Percentiles rank a stretch among this genome's conserved stretches.
Evolutionary conservation across 2,797 vertebrate genomes (phyloP).

Genomic region (Falco concolor): DNA sequence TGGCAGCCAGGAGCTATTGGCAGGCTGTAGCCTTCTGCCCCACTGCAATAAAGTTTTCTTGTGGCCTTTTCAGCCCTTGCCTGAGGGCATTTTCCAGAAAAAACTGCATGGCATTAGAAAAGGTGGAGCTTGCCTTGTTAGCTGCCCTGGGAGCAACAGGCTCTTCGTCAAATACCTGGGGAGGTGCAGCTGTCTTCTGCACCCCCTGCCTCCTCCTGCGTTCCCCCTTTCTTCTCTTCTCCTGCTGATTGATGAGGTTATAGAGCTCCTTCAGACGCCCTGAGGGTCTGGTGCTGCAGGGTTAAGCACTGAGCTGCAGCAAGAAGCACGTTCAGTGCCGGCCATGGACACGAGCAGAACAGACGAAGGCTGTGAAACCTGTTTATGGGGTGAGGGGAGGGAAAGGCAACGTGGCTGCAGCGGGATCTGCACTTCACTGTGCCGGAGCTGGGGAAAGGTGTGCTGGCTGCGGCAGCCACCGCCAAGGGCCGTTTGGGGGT

Average conservation of each 20-base stretch:
- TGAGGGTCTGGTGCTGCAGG: not conserved
- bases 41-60: not conserved
- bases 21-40: not conserved
- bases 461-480: not conserved
- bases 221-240: not conserved
- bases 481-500: not conserved
- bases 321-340: not conserved
- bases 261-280: not conserved
- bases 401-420: not conserved
- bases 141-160: not conserved
- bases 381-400: not conserved
- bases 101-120: not conserved
- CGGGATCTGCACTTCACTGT: fast-evolving
- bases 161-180: not conserved
- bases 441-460: not conserved
- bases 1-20: not conserved
- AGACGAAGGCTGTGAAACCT: not conserved
- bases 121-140: not conserved
- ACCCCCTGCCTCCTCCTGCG: not conserved
- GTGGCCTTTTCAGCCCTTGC: not conserved
- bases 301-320: not conserved
- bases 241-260: fast-evolving
- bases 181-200: not conserved
- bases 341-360: fast-evolving
- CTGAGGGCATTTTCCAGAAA: not conserved